A percentile compares a stretch with the other conserved stretches of the same genome.
These are phyloP conservation scores for Oscheius onirici DNA, from an alignment of 2,888 invertebrate genomes.

Conservation along the genomic window DNA sequence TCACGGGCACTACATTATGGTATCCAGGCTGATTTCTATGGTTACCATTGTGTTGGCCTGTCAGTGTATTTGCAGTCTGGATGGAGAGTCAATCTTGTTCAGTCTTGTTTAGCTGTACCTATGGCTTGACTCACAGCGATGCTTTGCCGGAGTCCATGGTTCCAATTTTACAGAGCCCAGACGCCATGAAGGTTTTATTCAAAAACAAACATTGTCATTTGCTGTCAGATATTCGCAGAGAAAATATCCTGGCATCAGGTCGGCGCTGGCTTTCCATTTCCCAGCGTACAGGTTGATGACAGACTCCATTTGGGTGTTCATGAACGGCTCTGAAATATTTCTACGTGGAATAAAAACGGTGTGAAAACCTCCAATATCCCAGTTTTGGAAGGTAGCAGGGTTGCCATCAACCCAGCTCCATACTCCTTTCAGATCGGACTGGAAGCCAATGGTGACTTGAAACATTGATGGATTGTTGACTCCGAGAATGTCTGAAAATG, in stretches of 20 bases:
- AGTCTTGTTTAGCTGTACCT: too few species aligned
- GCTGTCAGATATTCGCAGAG: slow-evolving; percentile 20
- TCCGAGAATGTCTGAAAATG: slow-evolving; percentile 9
- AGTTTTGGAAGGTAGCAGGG: slow-evolving; percentile 13
- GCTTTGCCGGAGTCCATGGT: too few species aligned
- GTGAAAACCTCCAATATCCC: slow-evolving; percentile 29
- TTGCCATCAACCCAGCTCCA: slow-evolving; percentile 27
- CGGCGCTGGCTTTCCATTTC: slow-evolving; percentile 14
- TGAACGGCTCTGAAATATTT: slow-evolving; percentile 17
- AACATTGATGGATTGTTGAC: slow-evolving; percentile 12
- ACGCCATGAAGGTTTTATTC: background rate
- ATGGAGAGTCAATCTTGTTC: too few species aligned
- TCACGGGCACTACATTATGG: too few species aligned
- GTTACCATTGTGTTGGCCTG: too few species aligned
- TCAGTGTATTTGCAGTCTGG: too few species aligned
- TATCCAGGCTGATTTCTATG: too few species aligned
- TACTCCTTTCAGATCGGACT: slow-evolving; percentile 17
- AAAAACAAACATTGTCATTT: slow-evolving; percentile 15
- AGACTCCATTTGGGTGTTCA: slow-evolving; percentile 24
- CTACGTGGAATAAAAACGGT: too few species aligned
- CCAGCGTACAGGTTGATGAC: slow-evolving; percentile 26
- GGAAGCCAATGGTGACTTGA: slow-evolving; percentile 19
- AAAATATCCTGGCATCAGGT: slow-evolving; percentile 8
- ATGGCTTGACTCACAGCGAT: too few species aligned
- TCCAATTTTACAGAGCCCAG: too few species aligned